Evolutionary conservation across 2,888 invertebrate species (phyloP), one percentile per base, ranked within the genome.

Genomic region (Sussaba pulchella): DNA sequence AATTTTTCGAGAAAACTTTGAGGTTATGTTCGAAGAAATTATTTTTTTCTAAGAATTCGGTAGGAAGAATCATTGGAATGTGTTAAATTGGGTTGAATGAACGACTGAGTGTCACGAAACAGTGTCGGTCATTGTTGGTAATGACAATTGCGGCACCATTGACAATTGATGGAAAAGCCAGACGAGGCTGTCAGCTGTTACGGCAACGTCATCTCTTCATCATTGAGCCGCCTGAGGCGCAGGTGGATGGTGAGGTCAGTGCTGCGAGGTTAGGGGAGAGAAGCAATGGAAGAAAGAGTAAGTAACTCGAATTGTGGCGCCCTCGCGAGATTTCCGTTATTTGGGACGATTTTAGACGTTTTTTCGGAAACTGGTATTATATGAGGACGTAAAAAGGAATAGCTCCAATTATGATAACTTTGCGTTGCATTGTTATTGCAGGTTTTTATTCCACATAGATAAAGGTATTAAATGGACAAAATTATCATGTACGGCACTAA

Each of bases 1-100:
- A n/a, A n/a, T n/a, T 57, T 36, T 21, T 26, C 9, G 14, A 19
- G 1, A 6, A 64, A 45, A 45, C 41, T 50, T 14, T 61, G 17
- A 71, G 64, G 71, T 71, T 71, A 77, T 14, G 45, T 57, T 57
- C 39, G 9, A 43, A 61, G 14, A 54, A 26, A 54, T 26, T 2
- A 10, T 47, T n/a, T n/a, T 9, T 5, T 14, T 1, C 1, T 26
- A 17, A 47, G 24, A 74, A 12, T 50, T 31, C 19, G 39, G 14
- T 61, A 14, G 3, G 54, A 54, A 54, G 31, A 21, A 52, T 39
- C 50, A 59, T n/a, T 10, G n/a, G 1, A 17, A 50, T 17, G 8
- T 0, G 61, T 61, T 10, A 10, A 12, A 19, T 54, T 14, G 31
- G 43, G 4, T 17, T 39, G 10, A 47, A 14, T 21, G 61, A 61